These are phyloP conservation scores for Nothobranchius kuhntae DNA, from an alignment of 2,113 vertebrate genomes.

Conservation along the genomic window DNA sequence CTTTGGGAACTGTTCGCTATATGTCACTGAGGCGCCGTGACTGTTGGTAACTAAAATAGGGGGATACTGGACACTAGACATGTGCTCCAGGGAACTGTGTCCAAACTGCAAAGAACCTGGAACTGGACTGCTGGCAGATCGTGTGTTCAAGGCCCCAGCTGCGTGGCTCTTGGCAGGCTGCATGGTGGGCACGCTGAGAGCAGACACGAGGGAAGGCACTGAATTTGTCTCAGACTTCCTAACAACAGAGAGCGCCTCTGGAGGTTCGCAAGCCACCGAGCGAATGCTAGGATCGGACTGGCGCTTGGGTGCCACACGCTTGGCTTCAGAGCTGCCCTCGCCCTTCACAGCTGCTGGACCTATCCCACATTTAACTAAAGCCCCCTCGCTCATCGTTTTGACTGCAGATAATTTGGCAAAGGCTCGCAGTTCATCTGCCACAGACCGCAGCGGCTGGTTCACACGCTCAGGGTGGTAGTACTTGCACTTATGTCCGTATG, in stretches of 20 bases:
- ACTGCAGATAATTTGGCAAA: constrained; percentile 97
- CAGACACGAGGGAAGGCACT: constrained; percentile 95
- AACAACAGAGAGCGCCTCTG: constrained; percentile 85
- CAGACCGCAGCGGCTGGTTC: constrained; percentile 93
- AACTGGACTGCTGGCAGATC: constrained; percentile 97
- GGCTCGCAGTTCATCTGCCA: constrained; percentile 97
- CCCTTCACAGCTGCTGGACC: constrained; percentile 82
- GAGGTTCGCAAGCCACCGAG: constrained; percentile 90
- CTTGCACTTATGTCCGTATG: constrained; percentile 99
- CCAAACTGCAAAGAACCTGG: constrained; percentile 93
- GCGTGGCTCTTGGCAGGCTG: constrained; percentile 93
- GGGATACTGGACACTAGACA: constrained; percentile 94
- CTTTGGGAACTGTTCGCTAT: constrained; percentile 92
- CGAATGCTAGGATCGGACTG: constrained; percentile 98
- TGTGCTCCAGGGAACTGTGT: constrained; percentile 93
- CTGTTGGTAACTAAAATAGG: constrained; percentile 98
- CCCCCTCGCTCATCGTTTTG: constrained; percentile 98
- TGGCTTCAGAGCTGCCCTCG: constrained; percentile 87
- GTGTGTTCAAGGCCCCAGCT: constrained; percentile 93
- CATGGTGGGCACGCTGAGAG: constrained; percentile 95
- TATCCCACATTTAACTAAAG: constrained; percentile 87
- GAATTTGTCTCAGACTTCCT: constrained; percentile 94
- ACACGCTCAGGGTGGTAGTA: constrained; percentile 98
- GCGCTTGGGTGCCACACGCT: constrained; percentile 92
- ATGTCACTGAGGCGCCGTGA: constrained; percentile 91